phyloP scores from a whole-genome alignment of 2,797 vertebrate genomes.

The Neopelma chrysocephalum region DNA sequence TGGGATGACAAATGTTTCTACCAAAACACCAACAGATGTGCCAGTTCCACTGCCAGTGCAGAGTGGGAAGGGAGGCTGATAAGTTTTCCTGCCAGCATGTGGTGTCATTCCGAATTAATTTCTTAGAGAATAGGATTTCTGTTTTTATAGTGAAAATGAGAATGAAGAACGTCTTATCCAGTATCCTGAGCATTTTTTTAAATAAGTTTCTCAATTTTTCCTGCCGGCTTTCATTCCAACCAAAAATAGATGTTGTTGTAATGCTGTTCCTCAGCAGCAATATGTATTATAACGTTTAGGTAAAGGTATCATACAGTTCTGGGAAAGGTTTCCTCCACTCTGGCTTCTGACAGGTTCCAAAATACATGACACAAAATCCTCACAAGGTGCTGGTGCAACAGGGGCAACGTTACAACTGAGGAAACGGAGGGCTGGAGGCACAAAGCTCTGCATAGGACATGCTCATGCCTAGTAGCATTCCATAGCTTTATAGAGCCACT shows the following conservation, averaged over 20 bases:
- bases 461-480: rapidly evolving
- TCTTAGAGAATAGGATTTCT: slow-evolving; percentile 13
- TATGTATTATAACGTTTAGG: not conserved
- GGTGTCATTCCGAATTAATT: not conserved
- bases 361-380: not conserved
- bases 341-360: not conserved
- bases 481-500: not conserved
- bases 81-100: not conserved
- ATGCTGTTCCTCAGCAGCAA: not conserved
- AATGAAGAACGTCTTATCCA: not conserved
- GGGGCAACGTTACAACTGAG: not conserved
- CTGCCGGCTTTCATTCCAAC: not conserved
- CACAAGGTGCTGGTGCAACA: not conserved
- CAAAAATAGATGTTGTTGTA: not conserved
- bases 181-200: not conserved
- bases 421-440: not conserved
- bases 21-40: slow-evolving; percentile 30
- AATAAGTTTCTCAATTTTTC: not conserved
- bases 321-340: not conserved
- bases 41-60: not conserved
- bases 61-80: not conserved
- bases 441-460: not conserved
- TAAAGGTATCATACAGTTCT: not conserved
- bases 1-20: not conserved
- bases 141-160: slow-evolving; percentile 8